Conservation (phyloP, 64 coral and sea anemone genomes). For the Acropora tenuis region DNA sequence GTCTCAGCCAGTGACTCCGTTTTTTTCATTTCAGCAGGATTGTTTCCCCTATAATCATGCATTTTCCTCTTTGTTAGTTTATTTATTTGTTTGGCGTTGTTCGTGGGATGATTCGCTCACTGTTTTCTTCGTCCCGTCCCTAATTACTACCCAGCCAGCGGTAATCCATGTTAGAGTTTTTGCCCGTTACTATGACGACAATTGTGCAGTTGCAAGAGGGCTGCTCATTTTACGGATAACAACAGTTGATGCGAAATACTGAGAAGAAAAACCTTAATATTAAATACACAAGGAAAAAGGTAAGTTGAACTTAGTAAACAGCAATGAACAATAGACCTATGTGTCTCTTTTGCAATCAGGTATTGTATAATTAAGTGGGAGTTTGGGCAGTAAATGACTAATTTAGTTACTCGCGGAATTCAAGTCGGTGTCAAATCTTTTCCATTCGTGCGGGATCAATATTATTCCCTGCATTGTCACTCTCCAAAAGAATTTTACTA, state of each 20-base stretch:
- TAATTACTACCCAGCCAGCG: not conserved
- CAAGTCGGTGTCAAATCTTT: too few species aligned
- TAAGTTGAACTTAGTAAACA: conserved; percentile 10
- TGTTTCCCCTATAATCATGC: too few species aligned
- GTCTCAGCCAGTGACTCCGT: too few species aligned
- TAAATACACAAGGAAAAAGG: not conserved
- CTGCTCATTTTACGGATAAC: not conserved
- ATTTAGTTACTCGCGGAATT: not conserved
- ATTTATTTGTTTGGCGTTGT: too few species aligned
- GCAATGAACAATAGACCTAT: not conserved
- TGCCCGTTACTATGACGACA: conserved; percentile 18
- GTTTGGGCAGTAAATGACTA: not conserved
- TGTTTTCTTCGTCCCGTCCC: too few species aligned
- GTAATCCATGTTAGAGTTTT: not conserved
- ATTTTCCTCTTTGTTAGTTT: too few species aligned
- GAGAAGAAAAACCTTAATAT: conserved; percentile 2
- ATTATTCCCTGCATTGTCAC: too few species aligned
- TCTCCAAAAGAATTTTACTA: too few species aligned
- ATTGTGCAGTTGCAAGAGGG: not conserved
- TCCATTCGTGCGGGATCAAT: too few species aligned
- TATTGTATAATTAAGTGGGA: not conserved
- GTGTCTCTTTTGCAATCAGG: not conserved
- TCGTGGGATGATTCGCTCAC: too few species aligned
- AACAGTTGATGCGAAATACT: not conserved
- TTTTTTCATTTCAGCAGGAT: too few species aligned